Conservation (phyloP, 2,113 vertebrate species). For the Condylura cristata region DNA sequence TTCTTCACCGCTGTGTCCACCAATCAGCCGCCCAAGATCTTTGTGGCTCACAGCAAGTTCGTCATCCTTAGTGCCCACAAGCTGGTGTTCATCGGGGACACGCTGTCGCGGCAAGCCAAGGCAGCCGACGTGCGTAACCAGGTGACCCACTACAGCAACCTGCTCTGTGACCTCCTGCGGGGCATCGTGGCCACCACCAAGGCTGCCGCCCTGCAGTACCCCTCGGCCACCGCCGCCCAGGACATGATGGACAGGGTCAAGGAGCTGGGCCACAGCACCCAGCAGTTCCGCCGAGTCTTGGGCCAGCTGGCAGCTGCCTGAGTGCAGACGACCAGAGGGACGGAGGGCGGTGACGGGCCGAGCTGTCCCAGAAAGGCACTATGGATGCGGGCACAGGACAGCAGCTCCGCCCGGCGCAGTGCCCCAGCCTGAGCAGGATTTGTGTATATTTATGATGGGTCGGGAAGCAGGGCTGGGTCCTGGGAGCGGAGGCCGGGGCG, state of each 20-base stretch:
- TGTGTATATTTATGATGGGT: constrained; percentile 90
- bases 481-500: background rate
- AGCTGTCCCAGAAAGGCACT: background rate
- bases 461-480: constrained; percentile 50
- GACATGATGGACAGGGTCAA: constrained; percentile 97
- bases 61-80: constrained; percentile 98
- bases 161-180: constrained; percentile 96
- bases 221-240: constrained; percentile 89
- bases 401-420: background rate
- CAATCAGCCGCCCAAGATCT: constrained; percentile 98
- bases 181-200: constrained; percentile 97
- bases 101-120: constrained; percentile 95
- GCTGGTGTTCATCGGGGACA: constrained; percentile 98
- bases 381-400: background rate
- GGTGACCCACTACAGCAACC: constrained; percentile 96
- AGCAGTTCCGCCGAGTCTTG: constrained; percentile 95
- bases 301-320: constrained; percentile 93
- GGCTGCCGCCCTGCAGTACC: constrained; percentile 95
- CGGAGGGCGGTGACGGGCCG: fast-evolving
- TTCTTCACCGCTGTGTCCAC: constrained; percentile 93
- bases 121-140: constrained; percentile 92
- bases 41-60: constrained; percentile 98
- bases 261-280: constrained; percentile 93
- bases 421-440: constrained; percentile 85
- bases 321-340: constrained; percentile 37